Percentiles rank a stretch among this genome's conserved stretches.
phyloP scores from a whole-genome alignment of 2,888 invertebrate species.

The Diplolepis rosae region DNA sequence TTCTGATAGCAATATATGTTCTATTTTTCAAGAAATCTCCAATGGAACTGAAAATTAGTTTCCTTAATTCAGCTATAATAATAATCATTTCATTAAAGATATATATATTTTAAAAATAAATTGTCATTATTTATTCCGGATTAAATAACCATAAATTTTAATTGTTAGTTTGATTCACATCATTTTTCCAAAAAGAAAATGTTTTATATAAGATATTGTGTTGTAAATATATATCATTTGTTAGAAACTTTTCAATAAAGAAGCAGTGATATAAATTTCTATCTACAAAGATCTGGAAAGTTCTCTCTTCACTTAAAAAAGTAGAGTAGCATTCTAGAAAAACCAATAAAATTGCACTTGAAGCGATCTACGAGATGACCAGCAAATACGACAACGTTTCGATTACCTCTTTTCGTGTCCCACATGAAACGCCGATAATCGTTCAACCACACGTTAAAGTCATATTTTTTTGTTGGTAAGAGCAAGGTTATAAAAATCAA shows the following conservation, averaged over 20 bases:
- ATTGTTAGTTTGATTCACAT: too few relatives aligned
- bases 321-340: constrained; percentile 23
- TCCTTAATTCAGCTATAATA: too few relatives aligned
- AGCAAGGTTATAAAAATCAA: background rate
- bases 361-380: constrained; percentile 33
- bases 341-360: constrained; percentile 31
- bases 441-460: background rate
- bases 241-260: background rate
- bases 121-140: too few relatives aligned
- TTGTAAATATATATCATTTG: too few relatives aligned
- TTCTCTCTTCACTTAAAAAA: constrained; percentile 14
- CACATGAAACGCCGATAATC: background rate
- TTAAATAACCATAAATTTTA: too few relatives aligned
- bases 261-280: constrained; percentile 4
- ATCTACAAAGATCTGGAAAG: background rate
- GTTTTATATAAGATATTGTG: too few relatives aligned
- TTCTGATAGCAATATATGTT: too few relatives aligned
- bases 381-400: constrained; percentile 12
- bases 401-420: background rate
- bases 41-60: too few relatives aligned
- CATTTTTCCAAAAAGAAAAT: too few relatives aligned
- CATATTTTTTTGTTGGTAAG: background rate
- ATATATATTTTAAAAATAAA: too few relatives aligned
- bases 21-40: too few relatives aligned
- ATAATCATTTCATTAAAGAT: too few relatives aligned